These are phyloP conservation scores for Frankliniella intonsa DNA, from an alignment of 2,888 invertebrate genomes.

Conservation along the genomic window DNA sequence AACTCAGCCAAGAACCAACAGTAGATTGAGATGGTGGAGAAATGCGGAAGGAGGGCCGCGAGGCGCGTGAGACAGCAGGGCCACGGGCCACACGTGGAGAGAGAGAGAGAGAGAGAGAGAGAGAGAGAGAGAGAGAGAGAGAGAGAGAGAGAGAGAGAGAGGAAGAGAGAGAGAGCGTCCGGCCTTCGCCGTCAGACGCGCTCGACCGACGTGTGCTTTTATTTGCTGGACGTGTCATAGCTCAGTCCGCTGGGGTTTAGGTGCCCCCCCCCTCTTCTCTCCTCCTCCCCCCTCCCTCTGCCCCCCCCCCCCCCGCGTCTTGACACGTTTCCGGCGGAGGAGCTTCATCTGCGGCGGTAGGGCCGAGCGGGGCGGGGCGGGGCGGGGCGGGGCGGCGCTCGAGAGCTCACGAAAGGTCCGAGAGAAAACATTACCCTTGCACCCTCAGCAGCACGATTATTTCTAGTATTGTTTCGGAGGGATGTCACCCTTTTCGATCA, in stretches of 20 bases:
- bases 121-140: neutral
- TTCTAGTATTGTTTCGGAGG: no score
- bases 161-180: neutral
- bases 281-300: neutral
- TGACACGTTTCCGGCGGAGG: no score
- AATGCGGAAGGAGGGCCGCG: neutral
- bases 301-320: neutral
- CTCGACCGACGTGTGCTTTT: neutral
- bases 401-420: no score
- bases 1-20: conserved; percentile 16
- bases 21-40: conserved; percentile 8
- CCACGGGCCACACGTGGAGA: neutral
- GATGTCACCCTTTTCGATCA: no score
- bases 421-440: no score
- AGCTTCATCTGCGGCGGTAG: no score
- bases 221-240: conserved; percentile 12
- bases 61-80: neutral
- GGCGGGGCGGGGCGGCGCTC: no score
- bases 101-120: neutral
- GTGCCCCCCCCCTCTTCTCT: neutral
- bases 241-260: neutral
- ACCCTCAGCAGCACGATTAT: no score
- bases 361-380: no score
- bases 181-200: neutral
- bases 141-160: conserved; percentile 1